These are phyloP conservation scores for Ophion slaviceki DNA, from an alignment of 2,888 invertebrate genomes.

Conservation along the genomic window DNA sequence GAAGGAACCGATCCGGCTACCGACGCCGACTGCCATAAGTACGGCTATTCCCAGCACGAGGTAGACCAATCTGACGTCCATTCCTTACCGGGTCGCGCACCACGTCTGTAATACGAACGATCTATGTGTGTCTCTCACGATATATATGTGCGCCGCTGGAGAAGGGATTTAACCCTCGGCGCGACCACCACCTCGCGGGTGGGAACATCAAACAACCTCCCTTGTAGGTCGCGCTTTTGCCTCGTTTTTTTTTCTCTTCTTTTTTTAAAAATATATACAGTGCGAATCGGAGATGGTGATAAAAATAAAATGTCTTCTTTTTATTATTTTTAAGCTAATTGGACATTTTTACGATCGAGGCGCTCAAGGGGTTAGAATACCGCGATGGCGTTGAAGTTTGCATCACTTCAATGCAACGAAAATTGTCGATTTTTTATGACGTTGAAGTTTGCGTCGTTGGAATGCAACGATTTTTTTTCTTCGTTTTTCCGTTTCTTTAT, in stretches of 20 bases:
- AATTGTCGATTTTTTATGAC: too few relatives aligned
- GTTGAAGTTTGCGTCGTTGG: too few relatives aligned
- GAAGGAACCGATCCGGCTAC: slow-evolving; percentile 75
- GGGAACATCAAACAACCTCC: background rate
- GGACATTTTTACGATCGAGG: too few relatives aligned
- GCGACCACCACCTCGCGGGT: background rate
- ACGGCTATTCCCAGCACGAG: slow-evolving; percentile 77
- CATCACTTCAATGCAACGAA: too few relatives aligned
- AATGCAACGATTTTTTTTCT: too few relatives aligned
- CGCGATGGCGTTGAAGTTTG: too few relatives aligned
- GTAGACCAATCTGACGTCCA: slow-evolving; percentile 79
- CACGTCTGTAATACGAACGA: slow-evolving; percentile 67
- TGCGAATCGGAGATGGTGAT: too few relatives aligned
- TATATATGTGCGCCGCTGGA: background rate
- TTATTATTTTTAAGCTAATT: too few relatives aligned
- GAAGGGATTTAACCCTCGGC: background rate
- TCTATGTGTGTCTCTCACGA: background rate
- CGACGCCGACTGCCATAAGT: slow-evolving; percentile 78
- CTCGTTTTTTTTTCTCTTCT: background rate
- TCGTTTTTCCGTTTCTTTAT: too few relatives aligned
- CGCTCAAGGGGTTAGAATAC: too few relatives aligned
- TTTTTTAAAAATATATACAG: too few relatives aligned
- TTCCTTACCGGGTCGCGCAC: slow-evolving; percentile 70
- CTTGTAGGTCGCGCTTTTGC: background rate
- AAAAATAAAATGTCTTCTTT: too few relatives aligned